phyloP scores from a whole-genome alignment of 2,888 invertebrate species.

The Euphydryas editha region DNA sequence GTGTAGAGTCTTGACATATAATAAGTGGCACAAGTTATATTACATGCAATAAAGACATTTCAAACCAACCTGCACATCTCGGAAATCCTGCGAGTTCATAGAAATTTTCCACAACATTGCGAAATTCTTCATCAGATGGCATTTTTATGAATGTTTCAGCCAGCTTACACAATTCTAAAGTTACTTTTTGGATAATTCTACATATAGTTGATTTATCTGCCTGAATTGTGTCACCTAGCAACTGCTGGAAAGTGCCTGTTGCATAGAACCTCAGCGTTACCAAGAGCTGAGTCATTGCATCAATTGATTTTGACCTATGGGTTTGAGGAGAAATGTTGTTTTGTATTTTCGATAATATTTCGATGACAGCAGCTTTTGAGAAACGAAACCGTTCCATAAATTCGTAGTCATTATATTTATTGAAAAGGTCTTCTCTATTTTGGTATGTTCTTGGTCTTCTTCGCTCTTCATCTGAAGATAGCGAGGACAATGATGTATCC shows the following conservation, averaged over 20 bases:
- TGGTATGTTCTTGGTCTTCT: background rate
- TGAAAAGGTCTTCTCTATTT: background rate
- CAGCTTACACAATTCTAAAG: constrained; percentile 10
- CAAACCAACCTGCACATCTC: constrained; percentile 15
- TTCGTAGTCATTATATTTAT: constrained; percentile 3
- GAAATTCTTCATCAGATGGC: constrained; percentile 19
- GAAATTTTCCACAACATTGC: constrained; percentile 14
- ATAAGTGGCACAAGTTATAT: no score
- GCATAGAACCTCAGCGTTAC: constrained; percentile 25
- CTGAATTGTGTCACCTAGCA: constrained; percentile 20
- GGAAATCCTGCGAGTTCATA: constrained; percentile 31
- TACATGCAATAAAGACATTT: no score
- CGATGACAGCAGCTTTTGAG: background rate
- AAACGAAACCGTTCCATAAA: constrained; percentile 2
- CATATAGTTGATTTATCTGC: constrained; percentile 20
- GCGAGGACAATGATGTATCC: background rate
- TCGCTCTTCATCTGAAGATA: constrained; percentile 2
- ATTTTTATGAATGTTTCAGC: constrained; percentile 5
- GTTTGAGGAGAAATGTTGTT: background rate
- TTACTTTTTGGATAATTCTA: constrained; percentile 8
- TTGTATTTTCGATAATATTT: background rate
- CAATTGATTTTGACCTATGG: constrained; percentile 26
- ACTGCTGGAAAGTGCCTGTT: constrained; percentile 25
- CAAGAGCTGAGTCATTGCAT: constrained; percentile 20
- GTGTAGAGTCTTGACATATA: no score